phyloP scores from a whole-genome alignment of 2,113 vertebrate genomes.

The Megatriorchis doriae region DNA sequence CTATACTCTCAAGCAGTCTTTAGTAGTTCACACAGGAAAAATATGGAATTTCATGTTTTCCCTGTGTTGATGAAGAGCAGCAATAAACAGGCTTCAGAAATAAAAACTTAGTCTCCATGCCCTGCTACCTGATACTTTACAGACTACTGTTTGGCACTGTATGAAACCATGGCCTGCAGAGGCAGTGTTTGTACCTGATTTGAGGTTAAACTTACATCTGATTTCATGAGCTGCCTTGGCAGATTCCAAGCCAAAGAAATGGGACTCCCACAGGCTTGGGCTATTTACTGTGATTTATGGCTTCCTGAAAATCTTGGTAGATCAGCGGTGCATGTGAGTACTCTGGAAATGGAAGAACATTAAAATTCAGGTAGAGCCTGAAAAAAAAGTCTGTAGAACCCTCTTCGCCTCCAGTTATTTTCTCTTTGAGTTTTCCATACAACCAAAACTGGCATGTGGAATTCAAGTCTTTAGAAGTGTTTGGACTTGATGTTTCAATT shows the following conservation, averaged over 20 bases:
- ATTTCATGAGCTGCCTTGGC: not conserved
- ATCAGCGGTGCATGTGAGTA: not conserved
- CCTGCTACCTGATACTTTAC: not conserved
- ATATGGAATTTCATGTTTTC: not conserved
- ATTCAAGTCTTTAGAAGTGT: not conserved
- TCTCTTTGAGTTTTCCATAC: not conserved
- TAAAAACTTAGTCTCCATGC: not conserved
- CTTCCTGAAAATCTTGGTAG: not conserved
- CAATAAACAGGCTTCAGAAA: not conserved
- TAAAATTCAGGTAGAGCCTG: not conserved
- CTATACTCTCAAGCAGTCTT: not conserved
- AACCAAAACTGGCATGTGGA: not conserved
- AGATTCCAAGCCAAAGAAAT: not conserved
- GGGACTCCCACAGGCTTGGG: not conserved
- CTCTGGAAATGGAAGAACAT: not conserved
- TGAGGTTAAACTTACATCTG: not conserved
- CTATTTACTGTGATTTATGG: not conserved
- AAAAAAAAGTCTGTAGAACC: not conserved
- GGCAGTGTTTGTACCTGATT: not conserved
- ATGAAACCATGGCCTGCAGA: not conserved
- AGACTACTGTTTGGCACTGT: not conserved
- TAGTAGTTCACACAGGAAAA: not conserved
- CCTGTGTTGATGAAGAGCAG: not conserved
- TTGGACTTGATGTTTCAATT: not conserved
- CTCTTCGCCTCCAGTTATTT: not conserved